A percentile compares a stretch with the other conserved stretches of the same genome.
Conservation (phyloP, 2,888 invertebrate species). For the Epinotia ramella region DNA sequence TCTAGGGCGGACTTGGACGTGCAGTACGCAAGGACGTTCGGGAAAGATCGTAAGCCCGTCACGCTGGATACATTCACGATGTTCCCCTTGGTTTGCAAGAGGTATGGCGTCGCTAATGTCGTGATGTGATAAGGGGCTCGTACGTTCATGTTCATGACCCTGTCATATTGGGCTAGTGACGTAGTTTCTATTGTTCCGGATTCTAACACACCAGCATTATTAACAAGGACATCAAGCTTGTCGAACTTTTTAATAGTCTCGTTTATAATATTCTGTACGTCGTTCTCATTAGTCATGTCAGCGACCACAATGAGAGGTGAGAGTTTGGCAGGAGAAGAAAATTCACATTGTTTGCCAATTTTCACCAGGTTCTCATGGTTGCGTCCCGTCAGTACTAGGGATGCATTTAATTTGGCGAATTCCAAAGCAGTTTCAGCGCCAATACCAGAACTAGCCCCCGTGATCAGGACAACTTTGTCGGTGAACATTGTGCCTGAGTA, state of each 20-base stretch:
- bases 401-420: conserved; percentile 88
- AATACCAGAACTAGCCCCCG: conserved; percentile 91
- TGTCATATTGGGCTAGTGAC: conserved; percentile 92
- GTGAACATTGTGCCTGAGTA: conserved; percentile 71
- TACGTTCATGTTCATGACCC: conserved; percentile 94
- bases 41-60: conserved; percentile 94
- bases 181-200: conserved; percentile 93
- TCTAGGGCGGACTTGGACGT: conserved; percentile 97
- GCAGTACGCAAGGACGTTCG: conserved; percentile 95
- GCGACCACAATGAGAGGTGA: conserved; percentile 86
- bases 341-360: conserved; percentile 85
- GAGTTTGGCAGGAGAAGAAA: conserved; percentile 63
- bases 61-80: conserved; percentile 98
- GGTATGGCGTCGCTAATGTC: conserved; percentile 92
- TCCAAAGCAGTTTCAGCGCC: conserved; percentile 89
- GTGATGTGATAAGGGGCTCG: conserved; percentile 91
- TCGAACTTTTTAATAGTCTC: conserved; percentile 88
- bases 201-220: conserved; percentile 95
- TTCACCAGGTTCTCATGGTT: conserved; percentile 88
- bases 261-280: conserved; percentile 87
- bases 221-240: conserved; percentile 91
- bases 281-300: conserved; percentile 88
- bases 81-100: conserved; percentile 91
- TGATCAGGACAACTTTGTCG: conserved; percentile 86
- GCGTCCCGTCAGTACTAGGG: conserved; percentile 88